Percentiles rank a stretch among this genome's conserved stretches.
Conservation (phyloP, 2,888 invertebrate species). For the Microplitis deprimator region DNA sequence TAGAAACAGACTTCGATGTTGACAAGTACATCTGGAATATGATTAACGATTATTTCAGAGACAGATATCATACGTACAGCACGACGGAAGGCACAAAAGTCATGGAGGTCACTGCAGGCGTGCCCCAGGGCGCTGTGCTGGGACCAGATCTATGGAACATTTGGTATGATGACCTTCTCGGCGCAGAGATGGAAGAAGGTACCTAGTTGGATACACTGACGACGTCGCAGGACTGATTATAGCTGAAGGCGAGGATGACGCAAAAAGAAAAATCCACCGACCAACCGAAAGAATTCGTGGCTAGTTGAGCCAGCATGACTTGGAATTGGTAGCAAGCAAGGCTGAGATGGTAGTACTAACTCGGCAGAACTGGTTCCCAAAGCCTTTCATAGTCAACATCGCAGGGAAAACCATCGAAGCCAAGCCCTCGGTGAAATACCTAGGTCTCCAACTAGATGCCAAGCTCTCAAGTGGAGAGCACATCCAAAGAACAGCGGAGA, state of each 20-base stretch:
- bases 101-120: conserved; percentile 43
- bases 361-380: neutral
- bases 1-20: conserved; percentile 35
- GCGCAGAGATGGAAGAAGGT: conserved; percentile 41
- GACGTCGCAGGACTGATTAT: conserved; percentile 44
- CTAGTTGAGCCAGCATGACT: conserved; percentile 35
- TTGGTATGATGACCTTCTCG: conserved; percentile 46
- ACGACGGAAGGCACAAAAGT: conserved; percentile 40
- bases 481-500: conserved; percentile 38
- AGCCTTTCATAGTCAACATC: conserved; percentile 37
- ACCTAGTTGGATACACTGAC: conserved; percentile 47
- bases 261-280: conserved; percentile 31
- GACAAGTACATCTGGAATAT: conserved; percentile 39
- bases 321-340: conserved; percentile 46
- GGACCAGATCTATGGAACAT: conserved; percentile 52
- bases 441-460: conserved; percentile 49
- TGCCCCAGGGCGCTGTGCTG: conserved; percentile 49
- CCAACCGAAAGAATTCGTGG: conserved; percentile 19
- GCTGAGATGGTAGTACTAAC: conserved; percentile 49
- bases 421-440: conserved; percentile 46
- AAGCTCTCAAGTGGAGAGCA: conserved; percentile 46
- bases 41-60: conserved; percentile 44
- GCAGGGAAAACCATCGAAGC: conserved; percentile 28
- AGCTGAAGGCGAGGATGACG: conserved; percentile 36
- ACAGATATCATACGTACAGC: conserved; percentile 44